Evolutionary conservation across 2,888 invertebrate genomes (phyloP).

Genomic region (Glyphotaelius pellucidus): DNA sequence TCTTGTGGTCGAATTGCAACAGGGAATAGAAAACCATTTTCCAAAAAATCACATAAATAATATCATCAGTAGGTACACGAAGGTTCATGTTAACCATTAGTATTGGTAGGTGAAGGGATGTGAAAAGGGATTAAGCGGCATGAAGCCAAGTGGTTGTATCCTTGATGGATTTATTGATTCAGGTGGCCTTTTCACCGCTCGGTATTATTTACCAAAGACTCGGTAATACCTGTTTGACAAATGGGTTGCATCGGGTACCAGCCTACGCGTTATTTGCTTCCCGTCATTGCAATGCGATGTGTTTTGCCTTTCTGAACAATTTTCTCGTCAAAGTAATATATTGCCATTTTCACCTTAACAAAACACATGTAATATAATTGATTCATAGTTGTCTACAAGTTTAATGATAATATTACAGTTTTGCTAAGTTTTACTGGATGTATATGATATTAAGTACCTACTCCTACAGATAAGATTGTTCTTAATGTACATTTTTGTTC

Average conservation of each 20-base stretch:
- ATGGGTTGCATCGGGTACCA: conserved; percentile 9
- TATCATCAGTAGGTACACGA: background rate
- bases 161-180: conserved; percentile 32
- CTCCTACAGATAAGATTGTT: background rate
- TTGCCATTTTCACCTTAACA: background rate
- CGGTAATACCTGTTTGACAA: conserved; percentile 21
- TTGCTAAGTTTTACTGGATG: background rate
- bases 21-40: background rate
- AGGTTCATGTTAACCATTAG: background rate
- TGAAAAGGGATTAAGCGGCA: conserved; percentile 8
- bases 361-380: background rate
- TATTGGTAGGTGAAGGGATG: background rate
- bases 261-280: background rate
- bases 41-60: background rate
- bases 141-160: conserved; percentile 17
- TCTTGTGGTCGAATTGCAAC: background rate
- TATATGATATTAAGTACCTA: background rate
- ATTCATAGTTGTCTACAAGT: background rate
- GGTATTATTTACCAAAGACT: conserved; percentile 18
- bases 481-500: background rate
- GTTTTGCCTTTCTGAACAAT: background rate
- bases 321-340: background rate
- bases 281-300: background rate
- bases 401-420: background rate
- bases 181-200: background rate